Percentiles rank a stretch among this genome's conserved stretches.
Conservation (phyloP, 53 echinoderm and acorn worm genomes). For the Echinometra lucunter region DNA sequence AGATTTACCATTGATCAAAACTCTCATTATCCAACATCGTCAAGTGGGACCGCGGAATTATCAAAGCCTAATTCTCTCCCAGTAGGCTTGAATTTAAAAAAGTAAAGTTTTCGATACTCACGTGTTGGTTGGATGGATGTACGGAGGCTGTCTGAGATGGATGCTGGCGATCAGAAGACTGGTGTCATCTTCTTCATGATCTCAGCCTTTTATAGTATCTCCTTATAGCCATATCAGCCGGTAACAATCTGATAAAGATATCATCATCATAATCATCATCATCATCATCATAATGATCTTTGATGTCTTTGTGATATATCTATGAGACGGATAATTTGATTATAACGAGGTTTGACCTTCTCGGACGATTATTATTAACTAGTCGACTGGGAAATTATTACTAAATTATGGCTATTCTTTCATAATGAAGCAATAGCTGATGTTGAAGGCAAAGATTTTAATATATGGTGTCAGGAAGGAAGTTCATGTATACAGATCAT, state of each 20-base stretch:
- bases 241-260: background rate
- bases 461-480: background rate
- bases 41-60: background rate
- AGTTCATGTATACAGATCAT: background rate
- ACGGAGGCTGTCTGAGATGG: background rate
- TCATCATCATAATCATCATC: background rate
- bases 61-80: background rate
- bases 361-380: too few relatives aligned
- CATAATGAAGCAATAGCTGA: background rate
- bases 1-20: too few relatives aligned
- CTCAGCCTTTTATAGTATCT: background rate
- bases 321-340: background rate
- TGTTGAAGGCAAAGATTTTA: background rate
- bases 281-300: background rate
- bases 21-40: too few relatives aligned
- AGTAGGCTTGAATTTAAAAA: background rate
- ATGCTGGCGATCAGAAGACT: slow-evolving; percentile 13
- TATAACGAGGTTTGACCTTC: background rate
- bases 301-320: background rate
- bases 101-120: background rate
- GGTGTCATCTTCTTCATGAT: background rate
- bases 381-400: background rate
- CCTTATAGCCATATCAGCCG: too few relatives aligned
- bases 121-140: slow-evolving; percentile 14
- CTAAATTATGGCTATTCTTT: background rate